phyloP scores from a whole-genome alignment of 30 jellyfish, hydroid and myxozoan genomes.

The Sanderia malayensis region DNA sequence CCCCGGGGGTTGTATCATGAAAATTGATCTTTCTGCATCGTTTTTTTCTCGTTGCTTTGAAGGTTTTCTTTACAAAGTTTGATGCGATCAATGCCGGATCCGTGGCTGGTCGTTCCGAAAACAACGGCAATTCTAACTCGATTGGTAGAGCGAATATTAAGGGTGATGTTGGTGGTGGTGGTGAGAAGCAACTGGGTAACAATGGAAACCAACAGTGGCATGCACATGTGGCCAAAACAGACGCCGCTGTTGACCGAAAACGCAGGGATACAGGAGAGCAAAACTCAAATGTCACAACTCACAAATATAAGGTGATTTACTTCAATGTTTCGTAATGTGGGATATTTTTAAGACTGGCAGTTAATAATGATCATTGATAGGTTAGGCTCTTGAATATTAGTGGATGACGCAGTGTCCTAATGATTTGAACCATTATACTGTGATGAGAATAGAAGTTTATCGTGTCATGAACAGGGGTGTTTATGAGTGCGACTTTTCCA shows the following conservation, averaged over 20 bases:
- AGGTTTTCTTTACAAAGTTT: conserved; percentile 52
- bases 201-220: conserved; percentile 40
- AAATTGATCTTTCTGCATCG: neutral
- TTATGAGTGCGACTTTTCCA: no score
- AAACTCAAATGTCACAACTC: conserved; percentile 7
- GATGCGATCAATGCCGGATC: conserved; percentile 13
- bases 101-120: conserved; percentile 12
- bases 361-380: no score
- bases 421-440: no score
- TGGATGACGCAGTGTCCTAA: no score
- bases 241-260: conserved; percentile 7
- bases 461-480: no score
- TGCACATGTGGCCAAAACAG: conserved; percentile 32
- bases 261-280: conserved; percentile 15
- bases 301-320: conserved; percentile 29
- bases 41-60: neutral
- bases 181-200: neutral
- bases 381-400: no score
- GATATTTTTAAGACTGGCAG: no score
- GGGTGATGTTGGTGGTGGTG: neutral
- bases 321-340: no score
- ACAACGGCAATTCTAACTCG: conserved; percentile 28
- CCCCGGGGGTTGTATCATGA: neutral
- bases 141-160: conserved; percentile 11
- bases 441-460: no score